Percentiles rank a stretch among this genome's conserved stretches.
These are phyloP conservation scores for Notothenia rossii DNA, from an alignment of 2,113 vertebrate species.

Conservation along the genomic window DNA sequence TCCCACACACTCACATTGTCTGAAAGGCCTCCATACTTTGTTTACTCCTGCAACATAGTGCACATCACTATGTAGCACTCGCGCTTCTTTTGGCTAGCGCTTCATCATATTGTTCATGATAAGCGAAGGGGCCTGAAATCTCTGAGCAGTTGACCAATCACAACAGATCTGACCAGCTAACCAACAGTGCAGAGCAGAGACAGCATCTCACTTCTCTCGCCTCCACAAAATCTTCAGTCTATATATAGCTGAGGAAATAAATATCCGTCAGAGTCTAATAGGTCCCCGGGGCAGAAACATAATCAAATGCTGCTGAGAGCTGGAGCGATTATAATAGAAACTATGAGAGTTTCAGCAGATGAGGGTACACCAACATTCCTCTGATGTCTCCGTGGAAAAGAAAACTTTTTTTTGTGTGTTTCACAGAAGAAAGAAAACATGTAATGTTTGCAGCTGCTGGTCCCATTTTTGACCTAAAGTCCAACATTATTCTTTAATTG, in stretches of 20 bases:
- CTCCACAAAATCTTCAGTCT: neutral
- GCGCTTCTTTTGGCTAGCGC: no score
- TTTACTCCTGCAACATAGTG: no score
- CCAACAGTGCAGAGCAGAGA: no score
- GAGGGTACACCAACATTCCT: conserved; percentile 54
- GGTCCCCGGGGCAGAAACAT: conserved; percentile 44
- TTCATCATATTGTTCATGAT: no score
- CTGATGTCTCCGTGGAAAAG: conserved; percentile 10
- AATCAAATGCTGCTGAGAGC: conserved; percentile 45
- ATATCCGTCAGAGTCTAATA: conserved; percentile 26
- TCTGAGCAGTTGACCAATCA: no score
- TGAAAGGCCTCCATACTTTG: no score
- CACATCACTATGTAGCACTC: no score
- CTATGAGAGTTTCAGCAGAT: conserved; percentile 23
- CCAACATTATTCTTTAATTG: neutral
- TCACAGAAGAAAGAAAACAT: conserved; percentile 18
- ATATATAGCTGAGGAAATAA: conserved; percentile 44
- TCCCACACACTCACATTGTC: no score
- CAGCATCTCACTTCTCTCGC: neutral
- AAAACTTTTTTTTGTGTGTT: conserved; percentile 33
- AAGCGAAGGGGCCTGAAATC: no score
- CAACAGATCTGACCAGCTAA: no score
- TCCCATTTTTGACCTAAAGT: neutral
- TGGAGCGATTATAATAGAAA: conserved; percentile 22
- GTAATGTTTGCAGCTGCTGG: conserved; percentile 31